phyloP scores from a whole-genome alignment of 2,888 invertebrate genomes.

The Agriopis marginaria region DNA sequence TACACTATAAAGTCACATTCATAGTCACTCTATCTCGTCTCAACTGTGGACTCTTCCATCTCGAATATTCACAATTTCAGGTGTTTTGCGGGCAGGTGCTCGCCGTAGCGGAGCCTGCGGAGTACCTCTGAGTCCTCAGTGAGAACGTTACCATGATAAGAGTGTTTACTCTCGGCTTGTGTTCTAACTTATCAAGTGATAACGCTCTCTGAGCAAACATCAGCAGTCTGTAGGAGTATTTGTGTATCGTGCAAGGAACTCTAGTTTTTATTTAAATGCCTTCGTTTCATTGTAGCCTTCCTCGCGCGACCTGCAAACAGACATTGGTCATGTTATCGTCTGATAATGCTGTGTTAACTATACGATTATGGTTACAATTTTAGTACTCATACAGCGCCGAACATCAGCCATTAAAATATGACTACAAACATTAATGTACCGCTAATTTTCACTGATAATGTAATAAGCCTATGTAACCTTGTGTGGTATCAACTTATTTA shows the following conservation, averaged over 20 bases:
- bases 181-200: slow-evolving; percentile 85
- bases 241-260: slow-evolving; percentile 79
- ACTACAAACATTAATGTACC: slow-evolving; percentile 9
- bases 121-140: slow-evolving; percentile 67
- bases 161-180: slow-evolving; percentile 81
- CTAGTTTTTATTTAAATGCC: slow-evolving; percentile 69
- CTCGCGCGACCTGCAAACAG: slow-evolving; percentile 72
- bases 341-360: slow-evolving; percentile 57
- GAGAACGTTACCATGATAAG: slow-evolving; percentile 83
- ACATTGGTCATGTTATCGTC: slow-evolving; percentile 62
- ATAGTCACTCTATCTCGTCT: slow-evolving; percentile 56
- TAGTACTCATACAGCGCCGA: slow-evolving; percentile 18
- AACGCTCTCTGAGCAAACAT: slow-evolving; percentile 81
- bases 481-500: slow-evolving; percentile 27
- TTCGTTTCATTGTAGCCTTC: slow-evolving; percentile 62
- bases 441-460: slow-evolving; percentile 26
- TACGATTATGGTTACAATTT: slow-evolving; percentile 37
- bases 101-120: slow-evolving; percentile 68
- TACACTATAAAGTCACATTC: slow-evolving; percentile 50
- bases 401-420: slow-evolving; percentile 21
- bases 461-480: slow-evolving; percentile 27
- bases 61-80: slow-evolving; percentile 52
- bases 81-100: slow-evolving; percentile 63
- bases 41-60: slow-evolving; percentile 54
- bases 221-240: slow-evolving; percentile 79